Base-by-base conservation (phyloP, 2,113 vertebrate species). In the Pollimyrus isidori region DNA sequence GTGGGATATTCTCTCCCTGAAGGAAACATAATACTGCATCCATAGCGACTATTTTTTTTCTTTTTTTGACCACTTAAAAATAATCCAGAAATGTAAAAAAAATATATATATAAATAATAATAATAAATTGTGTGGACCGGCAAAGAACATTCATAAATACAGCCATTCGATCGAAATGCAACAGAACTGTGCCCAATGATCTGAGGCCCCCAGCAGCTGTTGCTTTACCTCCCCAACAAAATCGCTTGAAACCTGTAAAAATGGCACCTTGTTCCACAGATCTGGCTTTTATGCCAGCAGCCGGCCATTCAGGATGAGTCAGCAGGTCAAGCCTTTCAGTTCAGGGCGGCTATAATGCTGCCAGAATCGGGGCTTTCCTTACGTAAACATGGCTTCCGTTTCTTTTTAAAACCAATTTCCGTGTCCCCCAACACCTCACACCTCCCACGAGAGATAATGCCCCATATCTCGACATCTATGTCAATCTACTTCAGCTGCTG, bases 401-500 rank as follows among this genome's bases (percentile, higher is more conserved):
- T 87, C 21, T 62, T 62, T 2, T n/a, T n/a, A n/a, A 48, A 65
- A 9, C 58, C 15, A 49, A 39, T 23, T 56, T 82, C 69, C 19
- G 15, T n/a, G 48, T 45, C 53, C n/a, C 45, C 82, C 88, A 69
- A 58, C 82, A 85, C 15, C 83, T 87, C 13, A 45, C 62, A 76
- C 15, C 62, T 90, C 85, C 84, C 62, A 86, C 91, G 91, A 94
- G 93, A 91, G 92, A 93, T 91, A 91, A 91, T 82, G 90, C 92
- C 92, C 90, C 90, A 85, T 91, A 92, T 92, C 93, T 93, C 91
- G 92, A 90, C 89, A 4, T 73, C 69, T 45, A 90, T 50, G 89
- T 91, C 83, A 92, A 92, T 91, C 91, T 56, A n/a, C 87, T 90
- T 89, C 90, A 76, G 84, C 89, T 90, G 89, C 89, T 90, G 85